Base-by-base conservation (phyloP, 2,113 vertebrate genomes). In the Enhydra lutris region DNA sequence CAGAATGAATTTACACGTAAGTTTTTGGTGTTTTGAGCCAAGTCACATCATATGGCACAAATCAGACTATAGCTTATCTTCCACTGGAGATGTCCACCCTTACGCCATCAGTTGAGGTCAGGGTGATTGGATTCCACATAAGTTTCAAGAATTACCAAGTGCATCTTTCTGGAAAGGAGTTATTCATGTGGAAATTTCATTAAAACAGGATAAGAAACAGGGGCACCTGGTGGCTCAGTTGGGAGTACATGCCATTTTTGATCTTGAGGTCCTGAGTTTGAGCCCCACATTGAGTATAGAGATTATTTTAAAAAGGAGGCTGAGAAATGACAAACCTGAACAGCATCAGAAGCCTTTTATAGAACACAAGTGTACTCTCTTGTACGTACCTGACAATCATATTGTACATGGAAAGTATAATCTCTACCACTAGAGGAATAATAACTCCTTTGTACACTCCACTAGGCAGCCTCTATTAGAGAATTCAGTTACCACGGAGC, bases 161-260 rank as follows among this genome's bases (percentile, higher is more conserved):
- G n/a, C 55, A 82, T 42, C 23, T 42, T 65, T 50, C 65, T 87
- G 82, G 63, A 95, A 95, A 73, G 50, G 14, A 67, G 12, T 61
- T 26, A 89, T 67, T 78, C 73, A 42, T 63, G 36, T 31, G 79
- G 81, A 95, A 95, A 78, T 91, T 78, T 95, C 87, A 86, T 73
- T 86, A 73, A 86, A 84, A 91, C 29, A 80, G 74, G 74, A 45
- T 47, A 45, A 78, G 26, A 47, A 76, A 78, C 26, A 76, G 42
- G 42, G 42, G 42, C 7, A 47, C 15, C 26, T 45, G 13, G 24
- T 76, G 73, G 39, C 24, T 76, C 42, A 31, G 42, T 78, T 47
- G 15, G 74, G 45, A 78, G 26, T 31, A 29, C 42, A 31, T 47
- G 42, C 14, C 26, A 78, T 23, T 78, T 26, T 78, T 78, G 74